These are phyloP conservation scores for Malurus melanocephalus DNA, from an alignment of 2,113 vertebrate species.

Conservation along the genomic window DNA sequence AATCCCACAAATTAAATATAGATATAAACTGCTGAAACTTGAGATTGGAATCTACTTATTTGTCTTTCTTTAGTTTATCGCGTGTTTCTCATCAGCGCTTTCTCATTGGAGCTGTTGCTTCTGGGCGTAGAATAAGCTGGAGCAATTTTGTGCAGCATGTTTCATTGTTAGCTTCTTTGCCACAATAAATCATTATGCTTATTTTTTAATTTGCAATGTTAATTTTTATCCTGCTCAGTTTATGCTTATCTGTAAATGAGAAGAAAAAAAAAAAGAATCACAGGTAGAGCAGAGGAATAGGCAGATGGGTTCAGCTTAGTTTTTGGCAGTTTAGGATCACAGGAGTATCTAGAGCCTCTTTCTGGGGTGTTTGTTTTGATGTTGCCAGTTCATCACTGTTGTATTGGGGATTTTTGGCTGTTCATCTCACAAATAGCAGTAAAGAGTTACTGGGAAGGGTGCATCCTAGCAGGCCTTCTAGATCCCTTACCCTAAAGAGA, in stretches of 20 bases:
- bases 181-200: neutral
- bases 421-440: neutral
- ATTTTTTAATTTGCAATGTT: neutral
- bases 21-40: neutral
- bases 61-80: neutral
- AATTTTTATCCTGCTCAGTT: neutral
- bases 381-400: neutral
- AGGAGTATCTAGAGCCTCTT: neutral
- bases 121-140: neutral
- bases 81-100: neutral
- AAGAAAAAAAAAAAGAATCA: neutral
- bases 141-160: neutral
- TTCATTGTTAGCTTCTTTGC: slow-evolving; percentile 2
- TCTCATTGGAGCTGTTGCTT: neutral
- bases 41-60: neutral
- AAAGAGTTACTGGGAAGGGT: neutral
- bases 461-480: neutral
- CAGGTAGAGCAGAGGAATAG: neutral
- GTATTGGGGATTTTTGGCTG: neutral
- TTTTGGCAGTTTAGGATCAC: neutral
- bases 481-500: neutral
- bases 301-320: neutral
- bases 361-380: neutral
- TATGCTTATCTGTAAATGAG: neutral
- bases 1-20: neutral